Base-by-base conservation (phyloP, 2,797 vertebrate species). In the Myotis vivesi region DNA sequence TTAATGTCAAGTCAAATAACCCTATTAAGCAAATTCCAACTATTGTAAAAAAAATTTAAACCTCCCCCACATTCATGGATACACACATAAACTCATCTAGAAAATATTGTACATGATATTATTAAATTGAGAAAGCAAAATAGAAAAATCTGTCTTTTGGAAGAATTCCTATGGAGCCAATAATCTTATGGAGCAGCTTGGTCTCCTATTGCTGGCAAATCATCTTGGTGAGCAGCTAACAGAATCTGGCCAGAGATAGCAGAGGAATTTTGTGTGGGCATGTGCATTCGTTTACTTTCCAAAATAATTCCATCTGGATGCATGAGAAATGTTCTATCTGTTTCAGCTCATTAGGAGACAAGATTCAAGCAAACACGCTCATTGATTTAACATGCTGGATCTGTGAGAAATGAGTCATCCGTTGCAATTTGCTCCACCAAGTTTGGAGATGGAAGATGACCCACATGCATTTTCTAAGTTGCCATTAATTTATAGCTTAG, bases 281-380 rank as follows among this genome's bases (percentile, higher is more conserved):
- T 2, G 0, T 44, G 89, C 83, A 57, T 96, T 91, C 96, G 92
- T 64, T 96, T 97, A 22, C 91, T 95, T 79, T 92, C 96, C 98
- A 98, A 96, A 97, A 90, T 97, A 97, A 97, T 46, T 94, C 81
- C 92, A 97, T 96, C 95, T 95, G 95, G 82, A 69, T 91, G 88
- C 92, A 92, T 94, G 84, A 97, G 69, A 82, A 97, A 95, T 6
- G n/a, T 95, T 97, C 96, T 97, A 72, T 77, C 92, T 97, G 57
- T 91, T 95, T 97, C 92, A 94, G 87, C 97, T 98, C 97, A 95
- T 97, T 98, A 97, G 95, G 75, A 96, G 95, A 85, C 23, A 59
- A 94, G 92, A 94, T 76, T 97, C 93, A 91, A 94, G 97, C 95
- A 96, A 97, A 97, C 72, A 85, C 8, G 30, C 71, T 97, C 94